Evolutionary conservation across 2,797 vertebrate genomes (phyloP), one percentile per base, ranked within the genome.

Genomic region (Amphiprion clarkii): DNA sequence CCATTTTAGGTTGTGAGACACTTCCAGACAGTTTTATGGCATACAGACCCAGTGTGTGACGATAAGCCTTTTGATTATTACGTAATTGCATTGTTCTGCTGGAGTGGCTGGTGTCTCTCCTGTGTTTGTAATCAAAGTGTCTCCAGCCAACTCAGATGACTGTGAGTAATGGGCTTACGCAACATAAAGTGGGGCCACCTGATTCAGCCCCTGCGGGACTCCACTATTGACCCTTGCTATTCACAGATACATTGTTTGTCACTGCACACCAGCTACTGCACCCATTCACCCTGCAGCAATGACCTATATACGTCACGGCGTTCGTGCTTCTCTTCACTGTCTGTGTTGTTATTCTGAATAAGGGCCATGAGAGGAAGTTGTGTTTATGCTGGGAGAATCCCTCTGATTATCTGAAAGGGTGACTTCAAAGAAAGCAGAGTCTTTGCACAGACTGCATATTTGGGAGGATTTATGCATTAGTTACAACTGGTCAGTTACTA

Each of bases 111-210:
- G 48, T 62, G 63, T 53, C 53, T 79, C 46, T 46, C 3, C 36
- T 89, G 61, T 84, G 83, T 60, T 76, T 74, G 53, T 69, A 70
- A 76, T 78, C 70, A 87, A 87, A 85, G 74, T 29, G 48, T 82
- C 65, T 79, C 63, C 61, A 49, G 53, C 58, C 71, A 79, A 62
- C 63, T 79, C 75, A 71, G 79, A 86, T 84, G 68, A 88, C 71
- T 82, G 69, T 85, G 65, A 93, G 62, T 87, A 93, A 94, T 69
- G 16, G 40, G 55, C 51, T 93, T 94, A 92, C 68, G 84, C 81
- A 94, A 94, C 74, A 54, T 57, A 67, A 64, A 78, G 52, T 27
- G 62, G 63, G 53, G 54, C 64, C 87, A 82, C 61, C 70, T 78
- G 73, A 79, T 76, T 83, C 44, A 73, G 11, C 42, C 65, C 71